Conservation (phyloP, 2,797 vertebrate species). For the Diceros bicornis region DNA sequence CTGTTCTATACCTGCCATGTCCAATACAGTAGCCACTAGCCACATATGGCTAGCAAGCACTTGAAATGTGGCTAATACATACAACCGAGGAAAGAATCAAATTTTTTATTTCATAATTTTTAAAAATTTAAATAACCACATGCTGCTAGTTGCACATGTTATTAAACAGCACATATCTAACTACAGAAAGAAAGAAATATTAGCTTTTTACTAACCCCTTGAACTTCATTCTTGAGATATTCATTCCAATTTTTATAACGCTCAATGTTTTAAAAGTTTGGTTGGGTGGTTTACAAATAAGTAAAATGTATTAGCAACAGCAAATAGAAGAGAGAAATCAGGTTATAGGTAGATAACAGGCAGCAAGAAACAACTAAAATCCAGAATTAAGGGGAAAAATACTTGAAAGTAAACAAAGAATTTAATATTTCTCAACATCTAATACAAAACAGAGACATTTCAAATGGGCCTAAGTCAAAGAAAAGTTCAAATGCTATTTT, state of each 20-base stretch:
- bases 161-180: not conserved
- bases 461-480: constrained; percentile 27
- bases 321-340: not conserved
- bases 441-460: constrained; percentile 2
- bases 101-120: constrained; percentile 18
- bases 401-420: not conserved
- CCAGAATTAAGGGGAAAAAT: not conserved
- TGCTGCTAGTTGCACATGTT: not conserved
- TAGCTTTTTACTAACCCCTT: constrained; percentile 34
- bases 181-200: constrained; percentile 41
- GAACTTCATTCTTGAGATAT: constrained; percentile 46
- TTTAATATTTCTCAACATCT: not conserved
- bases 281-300: not conserved
- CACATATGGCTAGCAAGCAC: not conserved
- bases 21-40: not conserved
- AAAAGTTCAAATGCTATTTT: constrained; percentile 19
- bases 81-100: not conserved
- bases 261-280: constrained; percentile 23
- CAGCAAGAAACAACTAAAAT: constrained; percentile 28
- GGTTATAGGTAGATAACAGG: not conserved
- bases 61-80: not conserved
- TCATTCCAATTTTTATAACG: constrained; percentile 2
- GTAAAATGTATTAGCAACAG: constrained; percentile 25
- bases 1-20: not conserved
- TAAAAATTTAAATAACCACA: not conserved